Base-by-base conservation (phyloP, 2,888 invertebrate genomes). In the Leptarthrus brevirostris region DNA sequence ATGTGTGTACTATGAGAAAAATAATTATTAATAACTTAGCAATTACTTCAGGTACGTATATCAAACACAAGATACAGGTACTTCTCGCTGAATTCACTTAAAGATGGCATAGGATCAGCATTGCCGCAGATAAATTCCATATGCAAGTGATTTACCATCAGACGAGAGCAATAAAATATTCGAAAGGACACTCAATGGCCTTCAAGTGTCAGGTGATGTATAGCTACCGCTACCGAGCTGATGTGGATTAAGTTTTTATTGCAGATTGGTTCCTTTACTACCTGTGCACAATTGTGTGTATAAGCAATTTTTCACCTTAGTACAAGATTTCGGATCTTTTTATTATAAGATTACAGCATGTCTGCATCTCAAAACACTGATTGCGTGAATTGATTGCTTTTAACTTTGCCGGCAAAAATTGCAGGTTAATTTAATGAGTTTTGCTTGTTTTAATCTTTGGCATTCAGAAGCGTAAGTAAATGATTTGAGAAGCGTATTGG, bases 161-260 rank as follows among this genome's bases (percentile, higher is more conserved):
- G 12, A 24, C 30, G 10, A 16, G 1, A 22, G 70, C 10, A 14
- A 40, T 54, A 54, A 71, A 71, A 22, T 71, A 40, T 54, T 34
- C 10, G 18, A 54, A 71, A 54, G 71, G 71, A 71, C 71, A 54
- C 24, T 71, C 40, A 71, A 71, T 54, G 71, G 54, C 54, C 71
- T 71, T 54, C 71, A 40, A 18, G 14, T 54, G 53, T 26, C 52
- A 53, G 53, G 18, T 54, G 40, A 71, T 71, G 16, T 40, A 40
- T 71, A 5, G 24, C 2, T 64, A 40, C 5, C 10, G 10, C 36
- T 40, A 22, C 61, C 10, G 12, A 1, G 40, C 4, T 44, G 44
- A 30, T 49, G 26, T 24, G 47, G 26, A 66, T 47, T 22, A 26
- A 26, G 66, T 18, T 66, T 47, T 47, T 47, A 22, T 47, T 12